Percentiles rank a stretch among this genome's conserved stretches.
Conservation (phyloP, 1,140 invertebrate species). For the Bradysia coprophila region DNA sequence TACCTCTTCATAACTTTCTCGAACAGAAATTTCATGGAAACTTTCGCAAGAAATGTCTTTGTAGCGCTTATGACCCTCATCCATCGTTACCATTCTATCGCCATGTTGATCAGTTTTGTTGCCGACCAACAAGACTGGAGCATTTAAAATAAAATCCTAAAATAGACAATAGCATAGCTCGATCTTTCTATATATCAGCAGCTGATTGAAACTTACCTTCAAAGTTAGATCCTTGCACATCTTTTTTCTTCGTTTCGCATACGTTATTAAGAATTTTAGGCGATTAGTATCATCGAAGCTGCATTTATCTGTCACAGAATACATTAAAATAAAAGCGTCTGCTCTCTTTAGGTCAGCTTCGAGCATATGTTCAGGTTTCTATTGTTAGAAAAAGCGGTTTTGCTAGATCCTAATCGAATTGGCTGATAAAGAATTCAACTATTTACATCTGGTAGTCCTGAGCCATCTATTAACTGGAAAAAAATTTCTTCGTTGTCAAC, state of each 20-base stretch:
- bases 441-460: constrained; percentile 48
- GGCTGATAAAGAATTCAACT: no score
- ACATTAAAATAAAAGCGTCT: constrained; percentile 69
- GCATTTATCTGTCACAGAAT: constrained; percentile 64
- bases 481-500: constrained; percentile 59
- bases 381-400: no score
- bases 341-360: no score
- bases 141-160: constrained; percentile 34
- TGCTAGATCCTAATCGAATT: no score
- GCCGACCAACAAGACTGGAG: constrained; percentile 58
- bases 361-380: no score
- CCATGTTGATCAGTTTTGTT: constrained; percentile 61
- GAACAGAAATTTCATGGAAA: constrained; percentile 67
- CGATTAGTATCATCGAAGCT: constrained; percentile 71
- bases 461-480: constrained; percentile 64
- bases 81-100: constrained; percentile 53
- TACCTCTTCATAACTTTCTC: constrained; percentile 62
- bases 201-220: no score
- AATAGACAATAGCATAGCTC: no score
- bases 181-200: no score
- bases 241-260: constrained; percentile 39
- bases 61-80: constrained; percentile 49
- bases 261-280: constrained; percentile 59
- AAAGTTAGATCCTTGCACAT: neutral
- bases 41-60: constrained; percentile 61